A percentile compares a stretch with the other conserved stretches of the same genome.
Evolutionary conservation across 1,140 invertebrate genomes (phyloP).

Genomic region (Geopemphigus sp.): DNA sequence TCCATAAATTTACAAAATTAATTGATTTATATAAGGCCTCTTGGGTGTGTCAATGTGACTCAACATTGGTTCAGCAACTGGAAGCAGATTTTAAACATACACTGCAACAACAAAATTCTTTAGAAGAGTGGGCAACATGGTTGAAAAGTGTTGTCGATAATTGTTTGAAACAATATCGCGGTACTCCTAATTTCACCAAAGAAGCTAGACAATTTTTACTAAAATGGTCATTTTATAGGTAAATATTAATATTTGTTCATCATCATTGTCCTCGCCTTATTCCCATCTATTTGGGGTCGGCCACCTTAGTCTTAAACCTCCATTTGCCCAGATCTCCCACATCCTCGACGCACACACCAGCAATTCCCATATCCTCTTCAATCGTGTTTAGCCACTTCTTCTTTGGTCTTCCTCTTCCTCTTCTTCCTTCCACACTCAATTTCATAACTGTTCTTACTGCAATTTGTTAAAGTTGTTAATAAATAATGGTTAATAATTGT

Average conservation of each 20-base stretch:
- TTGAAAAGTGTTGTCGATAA: constrained; percentile 86
- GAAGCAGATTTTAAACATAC: constrained; percentile 93
- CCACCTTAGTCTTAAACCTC: too few relatives aligned
- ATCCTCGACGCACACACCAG: too few relatives aligned
- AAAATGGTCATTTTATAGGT: constrained; percentile 99
- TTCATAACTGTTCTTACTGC: too few relatives aligned
- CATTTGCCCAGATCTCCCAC: too few relatives aligned
- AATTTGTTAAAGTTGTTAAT: too few relatives aligned
- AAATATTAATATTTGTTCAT: constrained; percentile 47
- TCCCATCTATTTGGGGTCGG: too few relatives aligned
- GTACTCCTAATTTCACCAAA: constrained; percentile 81
- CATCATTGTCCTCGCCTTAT: too few relatives aligned
- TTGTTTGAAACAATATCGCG: constrained; percentile 84
- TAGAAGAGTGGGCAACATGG: constrained; percentile 98
- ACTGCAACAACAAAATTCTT: constrained; percentile 84
- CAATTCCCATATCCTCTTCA: too few relatives aligned
- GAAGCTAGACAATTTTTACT: constrained; percentile 91
- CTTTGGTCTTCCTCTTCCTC: too few relatives aligned
- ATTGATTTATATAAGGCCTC: constrained; percentile 64
- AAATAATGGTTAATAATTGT: background rate
- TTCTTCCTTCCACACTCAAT: too few relatives aligned
- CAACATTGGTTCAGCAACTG: constrained; percentile 77
- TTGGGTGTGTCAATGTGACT: constrained; percentile 96
- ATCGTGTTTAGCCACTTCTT: too few relatives aligned
- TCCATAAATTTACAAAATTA: background rate